These are phyloP conservation scores for Phyto melanocephala DNA, from an alignment of 2,888 invertebrate genomes.

Conservation along the genomic window DNA sequence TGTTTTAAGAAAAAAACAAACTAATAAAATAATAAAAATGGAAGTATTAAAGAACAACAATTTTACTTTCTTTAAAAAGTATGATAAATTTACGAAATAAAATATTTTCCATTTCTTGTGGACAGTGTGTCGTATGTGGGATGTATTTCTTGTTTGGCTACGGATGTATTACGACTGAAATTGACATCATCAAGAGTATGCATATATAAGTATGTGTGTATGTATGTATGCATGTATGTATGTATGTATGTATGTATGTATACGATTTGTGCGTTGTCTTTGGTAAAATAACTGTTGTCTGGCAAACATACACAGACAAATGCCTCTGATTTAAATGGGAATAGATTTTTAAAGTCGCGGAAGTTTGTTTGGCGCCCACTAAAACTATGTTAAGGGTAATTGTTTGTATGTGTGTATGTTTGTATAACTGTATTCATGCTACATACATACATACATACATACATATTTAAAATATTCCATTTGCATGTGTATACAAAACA, in stretches of 20 bases:
- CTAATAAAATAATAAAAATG: neutral
- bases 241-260: too few species aligned
- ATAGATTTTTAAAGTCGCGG: too few species aligned
- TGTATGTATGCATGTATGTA: neutral
- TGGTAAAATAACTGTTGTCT: too few species aligned
- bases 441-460: neutral
- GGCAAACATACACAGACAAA: too few species aligned
- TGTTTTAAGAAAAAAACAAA: too few species aligned
- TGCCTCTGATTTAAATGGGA: too few species aligned
- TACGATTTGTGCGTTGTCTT: too few species aligned
- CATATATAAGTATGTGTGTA: neutral
- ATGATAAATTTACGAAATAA: neutral
- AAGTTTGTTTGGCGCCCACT: constrained; percentile 24
- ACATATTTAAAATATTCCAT: too few species aligned
- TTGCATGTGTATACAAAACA: neutral
- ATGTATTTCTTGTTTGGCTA: neutral
- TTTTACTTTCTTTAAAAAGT: neutral
- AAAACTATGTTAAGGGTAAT: constrained; percentile 39
- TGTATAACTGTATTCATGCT: too few species aligned
- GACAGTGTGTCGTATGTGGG: neutral
- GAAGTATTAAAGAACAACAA: neutral
- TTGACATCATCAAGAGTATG: constrained; percentile 23
- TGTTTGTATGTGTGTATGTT: too few species aligned
- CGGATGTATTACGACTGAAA: neutral
- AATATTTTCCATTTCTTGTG: neutral